Conservation (phyloP, 1,140 invertebrate genomes). For the Rhagoletis zephyria region DNA sequence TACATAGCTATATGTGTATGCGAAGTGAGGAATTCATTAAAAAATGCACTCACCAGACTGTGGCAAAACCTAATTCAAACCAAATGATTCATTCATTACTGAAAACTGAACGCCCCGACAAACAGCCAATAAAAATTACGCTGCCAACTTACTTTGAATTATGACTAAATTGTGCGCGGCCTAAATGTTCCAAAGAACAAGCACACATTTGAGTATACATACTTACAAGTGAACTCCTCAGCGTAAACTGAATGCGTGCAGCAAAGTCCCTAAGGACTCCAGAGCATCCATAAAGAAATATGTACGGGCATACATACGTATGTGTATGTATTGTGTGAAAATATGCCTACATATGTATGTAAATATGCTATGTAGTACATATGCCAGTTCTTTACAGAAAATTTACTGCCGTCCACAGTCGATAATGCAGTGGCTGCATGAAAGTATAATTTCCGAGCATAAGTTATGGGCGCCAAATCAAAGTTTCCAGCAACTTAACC, state of each 20-base stretch:
- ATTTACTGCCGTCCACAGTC: slow-evolving; percentile 30
- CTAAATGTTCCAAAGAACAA: neutral
- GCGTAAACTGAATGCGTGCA: neutral
- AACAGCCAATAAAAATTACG: neutral
- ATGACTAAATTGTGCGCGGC: neutral
- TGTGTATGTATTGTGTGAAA: neutral
- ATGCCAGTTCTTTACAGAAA: neutral
- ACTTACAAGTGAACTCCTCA: neutral
- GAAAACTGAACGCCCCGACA: neutral
- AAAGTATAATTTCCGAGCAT: slow-evolving; percentile 41
- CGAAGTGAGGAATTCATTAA: too few relatives aligned
- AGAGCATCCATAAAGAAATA: neutral
- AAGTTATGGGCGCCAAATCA: slow-evolving; percentile 36
- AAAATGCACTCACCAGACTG: neutral
- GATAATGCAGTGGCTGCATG: slow-evolving; percentile 33
- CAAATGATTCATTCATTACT: neutral
- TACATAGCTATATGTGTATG: too few relatives aligned
- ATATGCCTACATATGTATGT: neutral
- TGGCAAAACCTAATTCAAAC: neutral
- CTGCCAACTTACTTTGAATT: slow-evolving; percentile 5
- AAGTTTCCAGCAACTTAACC: neutral
- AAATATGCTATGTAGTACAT: neutral
- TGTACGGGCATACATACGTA: neutral
- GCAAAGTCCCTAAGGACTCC: neutral
- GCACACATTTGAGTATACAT: neutral